These are phyloP conservation scores for Elachura formosa DNA, from an alignment of 2,113 vertebrate species.

Conservation along the genomic window DNA sequence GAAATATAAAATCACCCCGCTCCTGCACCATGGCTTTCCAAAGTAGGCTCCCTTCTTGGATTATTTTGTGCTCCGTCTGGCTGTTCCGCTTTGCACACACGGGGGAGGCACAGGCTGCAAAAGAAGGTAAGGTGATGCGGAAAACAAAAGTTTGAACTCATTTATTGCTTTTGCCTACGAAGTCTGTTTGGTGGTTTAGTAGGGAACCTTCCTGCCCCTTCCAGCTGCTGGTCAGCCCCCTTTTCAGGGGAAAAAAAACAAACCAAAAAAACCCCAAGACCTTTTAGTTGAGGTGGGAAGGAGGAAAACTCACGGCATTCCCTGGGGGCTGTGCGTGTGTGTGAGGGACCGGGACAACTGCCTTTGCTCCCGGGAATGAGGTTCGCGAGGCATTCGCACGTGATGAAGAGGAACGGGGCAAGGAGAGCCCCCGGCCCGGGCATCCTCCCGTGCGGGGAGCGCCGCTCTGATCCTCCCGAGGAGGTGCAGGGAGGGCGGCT, in stretches of 20 bases:
- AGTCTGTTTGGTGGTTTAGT: neutral
- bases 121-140: constrained; percentile 88
- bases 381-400: neutral
- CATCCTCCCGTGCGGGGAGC: neutral
- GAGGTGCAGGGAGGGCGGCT: neutral
- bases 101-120: constrained; percentile 89
- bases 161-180: neutral
- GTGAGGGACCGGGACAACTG: neutral
- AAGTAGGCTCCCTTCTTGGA: constrained; percentile 82
- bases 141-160: constrained; percentile 70
- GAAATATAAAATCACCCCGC: constrained; percentile 34
- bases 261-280: neutral
- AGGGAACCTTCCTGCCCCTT: neutral
- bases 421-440: neutral
- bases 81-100: constrained; percentile 78
- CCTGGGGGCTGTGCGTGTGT: too few relatives aligned
- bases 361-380: neutral
- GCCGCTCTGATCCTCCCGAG: neutral
- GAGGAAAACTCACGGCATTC: neutral
- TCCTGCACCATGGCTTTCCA: constrained; percentile 85
- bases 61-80: constrained; percentile 84
- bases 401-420: neutral
- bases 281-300: neutral
- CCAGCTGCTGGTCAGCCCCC: neutral
- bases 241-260: too few relatives aligned